These are phyloP conservation scores for Scelioninae gen. 1 DNA, from an alignment of 2,888 invertebrate species.

Conservation along the genomic window DNA sequence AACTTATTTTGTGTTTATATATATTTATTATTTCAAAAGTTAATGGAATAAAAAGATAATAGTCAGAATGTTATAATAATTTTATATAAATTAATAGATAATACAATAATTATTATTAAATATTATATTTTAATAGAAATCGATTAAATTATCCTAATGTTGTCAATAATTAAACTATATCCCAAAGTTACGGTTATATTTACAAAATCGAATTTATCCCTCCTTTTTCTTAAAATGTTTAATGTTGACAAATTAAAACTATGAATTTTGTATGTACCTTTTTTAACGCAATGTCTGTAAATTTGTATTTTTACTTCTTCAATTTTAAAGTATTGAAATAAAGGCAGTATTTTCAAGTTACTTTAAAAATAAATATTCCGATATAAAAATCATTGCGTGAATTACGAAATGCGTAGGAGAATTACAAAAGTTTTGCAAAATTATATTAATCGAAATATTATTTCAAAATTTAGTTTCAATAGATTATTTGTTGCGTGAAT, in stretches of 20 bases:
- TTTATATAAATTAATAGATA: conserved; percentile 61
- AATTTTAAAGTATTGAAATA: conserved; percentile 5
- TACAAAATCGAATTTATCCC: conserved; percentile 53
- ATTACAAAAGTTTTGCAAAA: conserved; percentile 19
- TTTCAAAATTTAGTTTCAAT: background rate
- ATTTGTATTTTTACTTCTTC: no score
- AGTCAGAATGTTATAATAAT: conserved; percentile 19
- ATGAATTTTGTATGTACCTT: background rate
- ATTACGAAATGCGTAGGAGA: background rate
- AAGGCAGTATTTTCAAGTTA: conserved; percentile 27
- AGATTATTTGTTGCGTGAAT: background rate
- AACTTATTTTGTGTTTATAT: background rate
- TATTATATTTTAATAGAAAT: conserved; percentile 48
- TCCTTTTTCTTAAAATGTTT: conserved; percentile 28
- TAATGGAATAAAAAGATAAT: conserved; percentile 37
- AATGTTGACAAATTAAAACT: conserved; percentile 32
- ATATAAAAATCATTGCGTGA: background rate
- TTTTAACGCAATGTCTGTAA: background rate
- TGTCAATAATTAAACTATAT: conserved; percentile 37
- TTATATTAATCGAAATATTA: background rate
- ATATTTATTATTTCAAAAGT: background rate
- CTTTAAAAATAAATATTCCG: background rate
- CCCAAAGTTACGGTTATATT: conserved; percentile 51
- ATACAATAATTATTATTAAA: conserved; percentile 38
- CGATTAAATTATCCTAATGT: conserved; percentile 39